Percentiles rank a stretch among this genome's conserved stretches.
Evolutionary conservation across 2,888 invertebrate genomes (phyloP).

Genomic region (Netelia inedita): DNA sequence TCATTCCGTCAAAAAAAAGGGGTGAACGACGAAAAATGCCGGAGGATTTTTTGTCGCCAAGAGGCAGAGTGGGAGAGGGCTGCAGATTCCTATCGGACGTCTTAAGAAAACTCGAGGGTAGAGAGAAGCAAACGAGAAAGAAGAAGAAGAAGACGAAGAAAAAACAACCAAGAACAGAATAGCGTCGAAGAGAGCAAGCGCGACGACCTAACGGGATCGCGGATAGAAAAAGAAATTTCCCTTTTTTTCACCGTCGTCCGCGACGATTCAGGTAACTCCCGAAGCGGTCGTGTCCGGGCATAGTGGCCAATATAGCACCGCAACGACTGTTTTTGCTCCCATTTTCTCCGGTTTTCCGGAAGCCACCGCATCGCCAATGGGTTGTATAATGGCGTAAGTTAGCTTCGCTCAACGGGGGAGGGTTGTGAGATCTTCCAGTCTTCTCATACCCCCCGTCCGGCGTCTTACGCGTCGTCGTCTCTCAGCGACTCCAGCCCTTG

Average conservation of each 20-base stretch:
- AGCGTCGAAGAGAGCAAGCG: constrained; percentile 56
- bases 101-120: constrained; percentile 15
- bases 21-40: constrained; percentile 47
- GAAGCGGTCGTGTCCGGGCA: constrained; percentile 58
- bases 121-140: constrained; percentile 11
- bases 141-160: constrained; percentile 15
- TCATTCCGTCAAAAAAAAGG: constrained; percentile 45
- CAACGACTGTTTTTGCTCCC: constrained; percentile 74
- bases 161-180: constrained; percentile 38
- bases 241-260: constrained; percentile 61
- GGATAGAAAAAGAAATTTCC: constrained; percentile 62
- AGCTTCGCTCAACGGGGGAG: constrained; percentile 73
- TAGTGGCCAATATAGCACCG: constrained; percentile 48
- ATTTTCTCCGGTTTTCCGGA: constrained; percentile 79
- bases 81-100: constrained; percentile 46
- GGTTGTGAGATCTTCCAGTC: constrained; percentile 69
- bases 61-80: neutral
- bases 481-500: neutral
- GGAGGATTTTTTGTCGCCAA: constrained; percentile 31
- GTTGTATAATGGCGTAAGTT: constrained; percentile 74
- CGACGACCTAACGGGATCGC: constrained; percentile 70
- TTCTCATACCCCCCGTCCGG: neutral
- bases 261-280: constrained; percentile 59
- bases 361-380: constrained; percentile 73
- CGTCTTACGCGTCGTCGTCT: too few species aligned